Base-by-base conservation (phyloP, 37 sponge, comb jelly and placozoan species). In the Tethya wilhelma region DNA sequence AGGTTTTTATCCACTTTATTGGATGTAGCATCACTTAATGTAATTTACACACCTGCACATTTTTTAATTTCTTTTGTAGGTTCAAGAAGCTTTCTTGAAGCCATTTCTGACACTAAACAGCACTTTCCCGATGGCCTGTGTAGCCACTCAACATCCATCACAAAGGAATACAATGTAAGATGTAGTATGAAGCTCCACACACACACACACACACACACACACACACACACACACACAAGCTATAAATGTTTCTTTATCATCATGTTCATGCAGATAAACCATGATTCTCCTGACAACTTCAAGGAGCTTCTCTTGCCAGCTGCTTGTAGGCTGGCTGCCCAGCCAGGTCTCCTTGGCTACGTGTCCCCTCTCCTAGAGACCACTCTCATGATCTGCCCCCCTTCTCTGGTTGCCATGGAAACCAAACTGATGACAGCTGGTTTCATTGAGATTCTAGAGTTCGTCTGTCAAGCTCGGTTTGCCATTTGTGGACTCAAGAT, bases 91-190 rank as follows among this genome's bases (percentile, higher is more conserved):
- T 90, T 81, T 43, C 39, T 44, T 23, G 42, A 37, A 37, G 86
- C 86, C 0, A 38, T 85, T 19, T 26, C 44, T 0, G 82, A 84
- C 39, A 44, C 85, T 5, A 59, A 85, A 33, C 59, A 22, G n/a
- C 70, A 75, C 72, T 90, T 90, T 43, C 78, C 91, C 2, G 44
- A 42, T 57, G 91, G 91, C 19, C 26, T 90, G 14, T 80, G 68
- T 28, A 60, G 77, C 34, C 29, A 38, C 22, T 22, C 67, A 40
- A 34, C 29, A 19, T 28, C 66, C 20, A 49, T 46, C 41, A 69
- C n/a, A 26, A 53, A 74, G 44, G 43, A 67, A 20, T 67, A 83
- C 44, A 49, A 74, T 26, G 84, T 85, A 32, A 66, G 56, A n/a
- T n/a, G n/a, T n/a, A n/a, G n/a, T n/a, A n/a, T n/a, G n/a, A n/a